Evolutionary conservation across 2,797 vertebrate species (phyloP), one percentile per base, ranked within the genome.

Genomic region (Echiichthys vipera): DNA sequence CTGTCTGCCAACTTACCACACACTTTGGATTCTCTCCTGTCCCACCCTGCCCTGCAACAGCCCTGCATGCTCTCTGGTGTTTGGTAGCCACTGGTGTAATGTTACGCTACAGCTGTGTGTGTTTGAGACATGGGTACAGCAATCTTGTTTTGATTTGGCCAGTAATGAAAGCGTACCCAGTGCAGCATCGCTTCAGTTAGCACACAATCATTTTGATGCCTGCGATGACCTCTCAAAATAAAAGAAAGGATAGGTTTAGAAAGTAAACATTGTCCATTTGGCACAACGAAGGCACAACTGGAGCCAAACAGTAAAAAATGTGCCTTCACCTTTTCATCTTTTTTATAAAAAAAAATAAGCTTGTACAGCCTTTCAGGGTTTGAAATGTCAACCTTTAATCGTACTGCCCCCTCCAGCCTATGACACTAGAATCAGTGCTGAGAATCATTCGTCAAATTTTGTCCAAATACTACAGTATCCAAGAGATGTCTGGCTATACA

Each of bases 21-120:
- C 81, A 67, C 84, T 86, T 69, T 72, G 71, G 81, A 85, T 83
- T 85, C 68, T 51, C 78, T 63, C 49, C 62, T 30, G 59, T 69
- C 74, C 74, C 77, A 80, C 88, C 87, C 89, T 85, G 86, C 86
- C 89, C 89, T 86, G 79, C 81, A 86, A 86, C 81, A 77, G 81
- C 74, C 50, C 74, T 40, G 71, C 62, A 29, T 81, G 74, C 70
- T 79, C 76, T 80, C 55, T 68, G 75, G 71, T 73, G 71, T 88
- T 69, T 61, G 77, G 76, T 77, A 71, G 83, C 83, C 81, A 80
- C 81, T 79, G 77, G 88, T 90, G 78, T 88, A 74, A 55, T 42
- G 78, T 92, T 91, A 75, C 86, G 9, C 61, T 80, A 73, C 74
- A 57, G 75, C 84, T 73, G 71, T 76, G 58, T 32, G 46, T 29